Evolutionary conservation across 2,888 invertebrate species (phyloP).

Genomic region (Neuroscelio doddi): DNA sequence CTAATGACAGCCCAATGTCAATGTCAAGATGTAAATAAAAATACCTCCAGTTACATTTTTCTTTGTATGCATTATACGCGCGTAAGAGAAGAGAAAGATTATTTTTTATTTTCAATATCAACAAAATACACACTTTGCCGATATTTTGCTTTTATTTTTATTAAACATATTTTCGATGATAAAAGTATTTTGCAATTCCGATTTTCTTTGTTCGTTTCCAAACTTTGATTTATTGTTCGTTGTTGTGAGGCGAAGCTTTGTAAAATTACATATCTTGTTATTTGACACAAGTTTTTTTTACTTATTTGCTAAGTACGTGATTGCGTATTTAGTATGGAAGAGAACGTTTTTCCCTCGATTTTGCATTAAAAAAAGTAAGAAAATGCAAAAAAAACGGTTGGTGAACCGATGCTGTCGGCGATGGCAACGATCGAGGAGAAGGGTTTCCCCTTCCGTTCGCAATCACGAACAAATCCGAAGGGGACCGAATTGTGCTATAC

Average conservation of each 20-base stretch:
- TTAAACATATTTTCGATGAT: too few species aligned
- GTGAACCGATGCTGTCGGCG: constrained; percentile 19
- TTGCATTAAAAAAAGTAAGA: too few species aligned
- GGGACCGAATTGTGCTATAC: constrained; percentile 39
- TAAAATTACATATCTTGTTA: too few species aligned
- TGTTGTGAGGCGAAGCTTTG: too few species aligned
- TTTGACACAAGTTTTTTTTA: too few species aligned
- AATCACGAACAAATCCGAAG: constrained; percentile 28
- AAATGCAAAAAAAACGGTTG: constrained; percentile 30
- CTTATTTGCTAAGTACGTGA: background rate
- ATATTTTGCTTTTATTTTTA: too few species aligned
- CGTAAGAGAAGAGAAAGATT: too few species aligned
- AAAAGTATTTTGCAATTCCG: too few species aligned
- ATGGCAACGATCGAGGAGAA: constrained; percentile 23
- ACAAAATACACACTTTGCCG: too few species aligned
- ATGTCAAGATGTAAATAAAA: constrained; percentile 13
- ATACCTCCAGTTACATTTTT: background rate
- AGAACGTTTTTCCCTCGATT: constrained; percentile 25
- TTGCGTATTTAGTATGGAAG: constrained; percentile 17
- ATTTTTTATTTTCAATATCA: too few species aligned
- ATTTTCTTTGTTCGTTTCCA: too few species aligned
- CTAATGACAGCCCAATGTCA: constrained; percentile 20
- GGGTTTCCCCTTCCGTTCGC: constrained; percentile 12
- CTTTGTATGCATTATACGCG: background rate
- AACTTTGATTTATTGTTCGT: too few species aligned